phyloP scores from a whole-genome alignment of 2,888 invertebrate genomes.

The Tetragonula carbonaria region DNA sequence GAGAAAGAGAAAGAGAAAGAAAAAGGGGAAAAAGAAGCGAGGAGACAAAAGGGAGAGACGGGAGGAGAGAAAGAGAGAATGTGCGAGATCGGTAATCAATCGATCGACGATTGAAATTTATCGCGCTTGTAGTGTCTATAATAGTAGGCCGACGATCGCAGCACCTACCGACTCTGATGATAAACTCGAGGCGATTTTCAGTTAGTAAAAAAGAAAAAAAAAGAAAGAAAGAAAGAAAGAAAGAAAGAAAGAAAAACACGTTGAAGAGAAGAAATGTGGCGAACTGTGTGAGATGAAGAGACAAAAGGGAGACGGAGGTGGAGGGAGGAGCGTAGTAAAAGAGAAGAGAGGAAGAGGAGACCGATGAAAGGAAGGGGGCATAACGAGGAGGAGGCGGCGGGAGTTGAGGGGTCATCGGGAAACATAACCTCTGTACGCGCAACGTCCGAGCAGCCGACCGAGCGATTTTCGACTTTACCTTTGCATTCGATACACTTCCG shows the following conservation, averaged over 20 bases:
- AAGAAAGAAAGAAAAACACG: not conserved
- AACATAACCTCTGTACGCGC: slow-evolving; percentile 75
- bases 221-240: not conserved
- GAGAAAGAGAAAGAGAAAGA: slow-evolving; percentile 26
- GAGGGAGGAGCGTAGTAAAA: not conserved
- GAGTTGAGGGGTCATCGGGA: slow-evolving; percentile 72
- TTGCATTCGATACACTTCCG: slow-evolving; percentile 35
- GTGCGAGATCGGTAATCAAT: slow-evolving; percentile 15
- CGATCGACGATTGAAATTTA: slow-evolving; percentile 34
- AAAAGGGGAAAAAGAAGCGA: slow-evolving; percentile 8
- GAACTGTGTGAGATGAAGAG: not conserved
- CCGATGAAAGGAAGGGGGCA: slow-evolving; percentile 40
- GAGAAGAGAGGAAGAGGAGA: slow-evolving; percentile 46
- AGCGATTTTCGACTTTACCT: slow-evolving; percentile 48
- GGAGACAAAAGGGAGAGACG: slow-evolving; percentile 4
- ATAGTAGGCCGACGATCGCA: not conserved
- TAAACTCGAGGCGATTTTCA: slow-evolving; percentile 37
- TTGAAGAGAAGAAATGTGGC: slow-evolving; percentile 12
- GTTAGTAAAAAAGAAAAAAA: not conserved
- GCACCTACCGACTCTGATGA: not conserved
- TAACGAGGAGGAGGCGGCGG: slow-evolving; percentile 49
- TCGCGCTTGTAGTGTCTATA: not conserved
- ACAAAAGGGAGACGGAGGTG: not conserved
- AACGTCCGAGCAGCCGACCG: slow-evolving; percentile 46
- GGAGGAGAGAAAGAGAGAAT: slow-evolving; percentile 13